These are phyloP conservation scores for Spatulosminthurus flaviceps DNA, from an alignment of 2,888 invertebrate species.

Conservation along the genomic window DNA sequence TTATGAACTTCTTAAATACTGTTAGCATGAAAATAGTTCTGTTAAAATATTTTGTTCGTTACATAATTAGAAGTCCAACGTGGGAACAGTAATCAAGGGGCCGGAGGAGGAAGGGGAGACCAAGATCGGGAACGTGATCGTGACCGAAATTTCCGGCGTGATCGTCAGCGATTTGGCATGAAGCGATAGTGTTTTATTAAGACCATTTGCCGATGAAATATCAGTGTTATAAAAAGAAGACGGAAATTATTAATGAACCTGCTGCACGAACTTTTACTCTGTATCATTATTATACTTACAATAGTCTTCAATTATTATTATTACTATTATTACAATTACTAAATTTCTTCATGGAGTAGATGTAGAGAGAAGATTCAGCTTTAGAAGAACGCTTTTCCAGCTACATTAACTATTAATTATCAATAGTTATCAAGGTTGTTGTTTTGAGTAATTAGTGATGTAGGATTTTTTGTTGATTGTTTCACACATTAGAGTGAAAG, in stretches of 20 bases:
- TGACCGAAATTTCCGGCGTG: slow-evolving; percentile 55
- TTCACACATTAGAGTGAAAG: background rate
- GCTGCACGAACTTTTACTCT: slow-evolving; percentile 37
- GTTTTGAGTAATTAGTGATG: background rate
- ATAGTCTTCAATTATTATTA: slow-evolving; percentile 27
- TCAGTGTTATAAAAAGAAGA: background rate
- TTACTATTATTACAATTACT: background rate
- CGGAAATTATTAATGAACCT: slow-evolving; percentile 20
- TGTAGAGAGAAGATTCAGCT: slow-evolving; percentile 25
- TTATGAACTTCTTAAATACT: too few relatives aligned
- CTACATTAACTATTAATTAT: slow-evolving; percentile 30
- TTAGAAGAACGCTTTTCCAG: slow-evolving; percentile 34
- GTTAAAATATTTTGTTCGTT: too few relatives aligned
- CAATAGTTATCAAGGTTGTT: slow-evolving; percentile 30
- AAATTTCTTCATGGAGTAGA: slow-evolving; percentile 1
- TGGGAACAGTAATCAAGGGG: slow-evolving; percentile 47
- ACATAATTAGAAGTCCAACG: slow-evolving; percentile 52
- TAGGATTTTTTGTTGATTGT: slow-evolving; percentile 16
- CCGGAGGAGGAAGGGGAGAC: slow-evolving; percentile 52
- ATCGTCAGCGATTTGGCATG: slow-evolving; percentile 30
- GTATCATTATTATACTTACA: slow-evolving; percentile 36
- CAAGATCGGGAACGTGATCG: slow-evolving; percentile 54
- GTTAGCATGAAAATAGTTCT: too few relatives aligned
- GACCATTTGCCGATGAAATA: background rate
- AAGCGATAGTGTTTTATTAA: slow-evolving; percentile 25